Evolutionary conservation across 2,888 invertebrate genomes (phyloP).

Genomic region (Perdita meconis): DNA sequence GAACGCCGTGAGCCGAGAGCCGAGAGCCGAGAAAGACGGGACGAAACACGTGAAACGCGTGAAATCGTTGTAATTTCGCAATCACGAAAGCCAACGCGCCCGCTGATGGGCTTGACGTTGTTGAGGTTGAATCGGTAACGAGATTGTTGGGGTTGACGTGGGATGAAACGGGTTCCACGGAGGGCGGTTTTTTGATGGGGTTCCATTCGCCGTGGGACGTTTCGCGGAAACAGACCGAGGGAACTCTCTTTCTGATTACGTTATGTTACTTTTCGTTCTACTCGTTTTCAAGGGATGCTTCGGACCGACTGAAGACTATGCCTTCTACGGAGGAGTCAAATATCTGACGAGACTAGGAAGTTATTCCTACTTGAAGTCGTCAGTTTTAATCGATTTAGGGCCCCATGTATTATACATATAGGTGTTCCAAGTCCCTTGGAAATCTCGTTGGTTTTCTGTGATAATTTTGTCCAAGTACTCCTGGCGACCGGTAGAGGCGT

Average conservation of each 20-base stretch:
- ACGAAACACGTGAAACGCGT: conserved; percentile 54
- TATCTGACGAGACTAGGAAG: too few species aligned
- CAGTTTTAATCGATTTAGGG: too few species aligned
- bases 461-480: too few species aligned
- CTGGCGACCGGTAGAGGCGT: too few species aligned
- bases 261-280: too few species aligned
- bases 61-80: conserved; percentile 56
- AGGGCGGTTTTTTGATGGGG: conserved; percentile 28
- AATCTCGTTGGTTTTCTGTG: too few species aligned
- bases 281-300: too few species aligned
- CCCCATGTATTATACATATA: too few species aligned
- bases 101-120: conserved; percentile 30
- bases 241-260: not conserved
- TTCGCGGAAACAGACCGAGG: not conserved
- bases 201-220: not conserved
- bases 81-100: conserved; percentile 13
- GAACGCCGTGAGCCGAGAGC: not conserved
- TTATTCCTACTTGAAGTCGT: too few species aligned
- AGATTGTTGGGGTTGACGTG: conserved; percentile 40
- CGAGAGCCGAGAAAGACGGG: conserved; percentile 5
- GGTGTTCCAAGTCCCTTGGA: too few species aligned
- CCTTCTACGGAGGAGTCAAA: too few species aligned
- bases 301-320: too few species aligned
- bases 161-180: conserved; percentile 11
- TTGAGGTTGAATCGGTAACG: conserved; percentile 45